Percentiles rank a stretch among this genome's conserved stretches.
Conservation (phyloP, 2,113 vertebrate genomes). For the Eonycteris spelaea region DNA sequence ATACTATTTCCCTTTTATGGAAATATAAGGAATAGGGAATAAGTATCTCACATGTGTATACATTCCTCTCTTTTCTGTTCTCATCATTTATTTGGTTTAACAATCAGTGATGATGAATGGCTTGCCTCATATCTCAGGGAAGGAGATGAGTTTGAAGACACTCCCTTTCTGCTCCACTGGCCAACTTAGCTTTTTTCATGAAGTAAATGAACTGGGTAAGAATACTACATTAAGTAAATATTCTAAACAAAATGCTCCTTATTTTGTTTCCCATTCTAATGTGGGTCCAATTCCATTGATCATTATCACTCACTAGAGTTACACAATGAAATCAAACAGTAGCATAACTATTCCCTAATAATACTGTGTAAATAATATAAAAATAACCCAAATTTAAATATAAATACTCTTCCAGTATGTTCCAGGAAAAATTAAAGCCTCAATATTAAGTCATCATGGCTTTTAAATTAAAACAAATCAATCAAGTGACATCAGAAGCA, state of each 20-base stretch:
- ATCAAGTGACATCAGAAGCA: neutral
- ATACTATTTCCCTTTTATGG: neutral
- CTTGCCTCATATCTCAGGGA: neutral
- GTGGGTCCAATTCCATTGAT: neutral
- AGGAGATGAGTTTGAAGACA: neutral
- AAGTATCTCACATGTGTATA: neutral
- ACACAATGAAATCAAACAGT: neutral
- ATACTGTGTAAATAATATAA: neutral
- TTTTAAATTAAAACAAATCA: neutral
- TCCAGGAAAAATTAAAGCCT: slow-evolving; percentile 1
- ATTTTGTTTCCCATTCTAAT: neutral
- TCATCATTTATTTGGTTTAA: neutral
- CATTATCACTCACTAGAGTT: neutral
- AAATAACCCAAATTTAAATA: neutral
- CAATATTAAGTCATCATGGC: neutral
- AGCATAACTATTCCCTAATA: neutral
- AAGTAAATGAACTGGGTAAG: neutral
- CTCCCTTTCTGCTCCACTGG: too few relatives aligned
- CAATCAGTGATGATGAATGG: neutral
- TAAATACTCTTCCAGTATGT: neutral
- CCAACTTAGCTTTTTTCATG: neutral
- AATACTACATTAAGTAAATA: neutral
- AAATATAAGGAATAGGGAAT: neutral
- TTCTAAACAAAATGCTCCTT: neutral
- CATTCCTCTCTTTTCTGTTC: neutral